A percentile compares a stretch with the other conserved stretches of the same genome.
These are phyloP conservation scores for Cebidichthys violaceus DNA, from an alignment of 2,113 vertebrate species.

Conservation along the genomic window DNA sequence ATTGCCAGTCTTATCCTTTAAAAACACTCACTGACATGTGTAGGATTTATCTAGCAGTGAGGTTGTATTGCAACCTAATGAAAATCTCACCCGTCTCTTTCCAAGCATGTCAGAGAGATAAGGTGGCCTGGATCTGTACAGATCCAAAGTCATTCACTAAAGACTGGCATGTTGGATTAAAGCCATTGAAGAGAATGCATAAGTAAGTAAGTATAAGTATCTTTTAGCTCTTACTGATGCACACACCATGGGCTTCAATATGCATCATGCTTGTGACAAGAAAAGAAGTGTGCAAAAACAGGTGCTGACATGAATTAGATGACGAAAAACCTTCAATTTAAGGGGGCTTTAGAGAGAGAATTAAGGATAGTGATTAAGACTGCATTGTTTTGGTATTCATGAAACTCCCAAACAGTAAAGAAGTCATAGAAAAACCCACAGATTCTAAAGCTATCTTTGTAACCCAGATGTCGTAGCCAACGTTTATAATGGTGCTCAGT, in stretches of 20 bases:
- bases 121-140: not conserved
- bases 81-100: not conserved
- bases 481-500: conserved; percentile 59
- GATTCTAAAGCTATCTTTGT: conserved; percentile 28
- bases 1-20: not conserved
- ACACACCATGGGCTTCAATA: not conserved
- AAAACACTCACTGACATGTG: not conserved
- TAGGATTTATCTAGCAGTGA: not conserved
- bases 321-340: not conserved
- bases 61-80: not conserved
- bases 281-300: not conserved
- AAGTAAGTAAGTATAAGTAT: too few species aligned
- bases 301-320: not conserved
- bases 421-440: conserved; percentile 2
- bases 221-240: not conserved
- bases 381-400: not conserved
- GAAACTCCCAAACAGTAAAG: not conserved
- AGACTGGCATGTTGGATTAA: not conserved
- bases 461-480: conserved; percentile 57
- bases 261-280: not conserved
- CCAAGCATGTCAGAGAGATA: too few species aligned
- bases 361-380: not conserved
- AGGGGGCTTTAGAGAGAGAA: not conserved
- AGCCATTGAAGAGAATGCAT: not conserved
- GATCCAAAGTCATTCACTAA: not conserved